Percentiles rank a stretch among this genome's conserved stretches.
These are phyloP conservation scores for Phrynocephalus vlangalii DNA, from an alignment of 2,797 vertebrate genomes.

Conservation along the genomic window DNA sequence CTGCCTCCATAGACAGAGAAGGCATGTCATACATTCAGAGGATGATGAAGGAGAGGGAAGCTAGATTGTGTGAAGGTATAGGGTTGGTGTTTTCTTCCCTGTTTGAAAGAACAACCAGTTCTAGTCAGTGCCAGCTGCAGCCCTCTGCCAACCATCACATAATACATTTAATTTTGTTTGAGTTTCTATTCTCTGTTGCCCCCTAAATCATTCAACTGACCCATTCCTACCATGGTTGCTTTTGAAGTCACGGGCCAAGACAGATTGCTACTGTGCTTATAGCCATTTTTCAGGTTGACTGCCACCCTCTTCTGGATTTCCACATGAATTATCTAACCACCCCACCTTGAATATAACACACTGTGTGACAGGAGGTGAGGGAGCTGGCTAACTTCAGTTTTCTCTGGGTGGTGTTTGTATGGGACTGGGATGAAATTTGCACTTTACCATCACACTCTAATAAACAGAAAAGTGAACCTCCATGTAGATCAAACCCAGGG, in stretches of 20 bases:
- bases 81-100: neutral
- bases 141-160: neutral
- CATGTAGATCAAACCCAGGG: neutral
- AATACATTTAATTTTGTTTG: neutral
- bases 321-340: neutral
- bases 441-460: neutral
- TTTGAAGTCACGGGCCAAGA: neutral
- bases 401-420: neutral
- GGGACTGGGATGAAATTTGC: neutral
- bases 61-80: neutral
- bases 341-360: constrained; percentile 1
- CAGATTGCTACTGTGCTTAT: neutral
- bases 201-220: constrained; percentile 5
- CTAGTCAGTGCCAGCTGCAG: neutral
- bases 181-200: constrained; percentile 11
- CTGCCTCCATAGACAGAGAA: too few species aligned
- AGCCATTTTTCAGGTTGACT: neutral
- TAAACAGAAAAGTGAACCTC: neutral
- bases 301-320: neutral
- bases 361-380: neutral
- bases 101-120: constrained; percentile 5
- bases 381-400: neutral
- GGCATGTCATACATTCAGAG: too few species aligned
- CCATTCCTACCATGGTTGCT: constrained; percentile 8
- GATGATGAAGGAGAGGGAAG: too few species aligned